A percentile compares a stretch with the other conserved stretches of the same genome.
Evolutionary conservation across 2,888 invertebrate species (phyloP).

Genomic region (Malthinus seriepunctatus): DNA sequence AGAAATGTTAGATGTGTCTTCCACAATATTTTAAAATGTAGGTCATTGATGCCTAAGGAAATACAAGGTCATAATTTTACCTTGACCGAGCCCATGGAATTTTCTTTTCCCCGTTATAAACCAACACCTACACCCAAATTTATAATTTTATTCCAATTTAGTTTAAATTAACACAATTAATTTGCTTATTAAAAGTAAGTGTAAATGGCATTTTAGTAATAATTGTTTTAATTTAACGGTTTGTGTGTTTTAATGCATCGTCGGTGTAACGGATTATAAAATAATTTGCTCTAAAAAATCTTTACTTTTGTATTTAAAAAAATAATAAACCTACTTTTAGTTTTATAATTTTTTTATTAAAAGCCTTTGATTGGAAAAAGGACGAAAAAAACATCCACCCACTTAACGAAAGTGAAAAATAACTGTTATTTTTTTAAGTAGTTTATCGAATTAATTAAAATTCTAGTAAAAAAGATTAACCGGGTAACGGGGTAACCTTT

Average conservation of each 20-base stretch:
- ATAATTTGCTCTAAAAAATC: not conserved
- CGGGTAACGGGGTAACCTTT: constrained; percentile 3
- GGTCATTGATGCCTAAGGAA: constrained; percentile 33
- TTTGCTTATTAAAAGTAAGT: too few relatives aligned
- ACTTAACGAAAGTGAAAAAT: constrained; percentile 18
- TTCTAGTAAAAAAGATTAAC: constrained; percentile 10
- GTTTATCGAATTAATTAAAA: constrained; percentile 7
- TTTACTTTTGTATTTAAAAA: not conserved
- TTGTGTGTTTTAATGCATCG: not conserved
- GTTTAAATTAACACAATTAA: too few relatives aligned
- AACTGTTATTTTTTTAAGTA: constrained; percentile 7
- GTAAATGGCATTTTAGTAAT: not conserved
- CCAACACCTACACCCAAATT: constrained; percentile 21
- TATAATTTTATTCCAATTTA: not conserved
- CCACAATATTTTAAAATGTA: constrained; percentile 23
- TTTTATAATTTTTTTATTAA: not conserved
- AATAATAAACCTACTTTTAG: constrained; percentile 1
- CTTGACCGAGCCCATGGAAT: constrained; percentile 38
- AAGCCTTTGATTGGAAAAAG: not conserved
- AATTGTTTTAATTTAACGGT: constrained; percentile 4
- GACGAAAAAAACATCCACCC: not conserved
- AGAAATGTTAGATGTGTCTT: not conserved
- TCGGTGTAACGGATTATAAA: constrained; percentile 1
- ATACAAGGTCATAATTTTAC: constrained; percentile 42
- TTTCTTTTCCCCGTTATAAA: constrained; percentile 22